Percentiles rank a stretch among this genome's conserved stretches.
Conservation (phyloP, 1,140 invertebrate species). For the Cyclargus thomasi region DNA sequence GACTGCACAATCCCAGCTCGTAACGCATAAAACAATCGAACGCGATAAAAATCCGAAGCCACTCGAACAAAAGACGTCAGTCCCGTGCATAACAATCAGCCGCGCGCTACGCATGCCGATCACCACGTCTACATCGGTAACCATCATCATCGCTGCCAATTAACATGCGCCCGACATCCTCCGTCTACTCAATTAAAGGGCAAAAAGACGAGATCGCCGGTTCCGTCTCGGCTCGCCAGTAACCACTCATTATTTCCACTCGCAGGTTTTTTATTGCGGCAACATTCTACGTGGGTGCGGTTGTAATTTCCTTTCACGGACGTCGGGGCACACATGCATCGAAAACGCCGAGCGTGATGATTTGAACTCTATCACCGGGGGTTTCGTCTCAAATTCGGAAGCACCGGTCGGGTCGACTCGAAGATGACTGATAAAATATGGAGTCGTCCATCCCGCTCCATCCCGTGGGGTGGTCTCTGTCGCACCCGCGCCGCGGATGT, state of each 20-base stretch:
- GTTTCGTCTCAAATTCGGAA: constrained; percentile 32
- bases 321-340: constrained; percentile 74
- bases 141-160: not conserved
- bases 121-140: not conserved
- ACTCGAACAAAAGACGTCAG: too few species aligned
- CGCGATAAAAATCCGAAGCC: too few species aligned
- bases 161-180: constrained; percentile 28
- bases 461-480: constrained; percentile 46
- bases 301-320: constrained; percentile 75
- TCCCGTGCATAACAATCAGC: too few species aligned
- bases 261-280: constrained; percentile 74
- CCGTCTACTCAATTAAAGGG: constrained; percentile 66
- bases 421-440: constrained; percentile 72
- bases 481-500: constrained; percentile 53
- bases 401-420: constrained; percentile 40
- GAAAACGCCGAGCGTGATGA: constrained; percentile 28
- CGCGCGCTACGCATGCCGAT: not conserved
- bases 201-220: constrained; percentile 61
- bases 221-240: constrained; percentile 60
- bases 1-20: too few species aligned
- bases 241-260: constrained; percentile 75
- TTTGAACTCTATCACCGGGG: constrained; percentile 30
- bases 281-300: constrained; percentile 75
- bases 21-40: too few species aligned
- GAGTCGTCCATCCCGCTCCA: constrained; percentile 59